phyloP scores from a whole-genome alignment of 2,888 invertebrate species.

The Pristionchus arcanus region DNA sequence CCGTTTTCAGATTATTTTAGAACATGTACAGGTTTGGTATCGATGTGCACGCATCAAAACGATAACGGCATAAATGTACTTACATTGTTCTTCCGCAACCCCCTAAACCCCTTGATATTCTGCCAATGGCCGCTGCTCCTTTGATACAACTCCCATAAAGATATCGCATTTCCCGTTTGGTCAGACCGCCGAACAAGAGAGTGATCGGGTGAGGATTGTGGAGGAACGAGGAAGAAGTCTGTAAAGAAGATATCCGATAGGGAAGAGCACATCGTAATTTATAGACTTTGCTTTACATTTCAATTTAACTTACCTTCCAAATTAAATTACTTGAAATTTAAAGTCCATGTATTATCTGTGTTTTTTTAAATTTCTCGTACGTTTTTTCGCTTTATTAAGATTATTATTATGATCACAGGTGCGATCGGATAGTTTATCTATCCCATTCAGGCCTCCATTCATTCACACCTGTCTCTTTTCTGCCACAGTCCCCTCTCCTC shows the following conservation, averaged over 20 bases:
- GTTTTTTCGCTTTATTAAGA: no score
- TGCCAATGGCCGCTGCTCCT: not conserved
- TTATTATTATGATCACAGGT: no score
- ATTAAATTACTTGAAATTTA: no score
- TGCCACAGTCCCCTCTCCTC: not conserved
- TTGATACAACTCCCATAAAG: slow-evolving; percentile 45
- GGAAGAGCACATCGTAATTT: not conserved
- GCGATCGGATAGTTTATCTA: not conserved
- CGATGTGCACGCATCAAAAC: no score
- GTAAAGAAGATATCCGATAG: not conserved
- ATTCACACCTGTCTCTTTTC: slow-evolving; percentile 15
- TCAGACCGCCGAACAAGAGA: slow-evolving; percentile 2
- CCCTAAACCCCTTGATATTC: not conserved
- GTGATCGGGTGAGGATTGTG: not conserved
- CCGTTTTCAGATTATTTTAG: no score
- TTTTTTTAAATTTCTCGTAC: no score
- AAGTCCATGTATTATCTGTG: no score
- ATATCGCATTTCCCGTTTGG: slow-evolving; percentile 43
- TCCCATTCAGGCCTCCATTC: not conserved
- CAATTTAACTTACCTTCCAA: no score
- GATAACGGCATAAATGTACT: no score
- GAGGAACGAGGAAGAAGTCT: not conserved
- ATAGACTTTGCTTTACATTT: no score
- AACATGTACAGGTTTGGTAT: no score
- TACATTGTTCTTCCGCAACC: not conserved